Percentiles rank a stretch among this genome's conserved stretches.
Evolutionary conservation across 2,113 vertebrate species (phyloP).

Genomic region (Gavialis gangeticus): DNA sequence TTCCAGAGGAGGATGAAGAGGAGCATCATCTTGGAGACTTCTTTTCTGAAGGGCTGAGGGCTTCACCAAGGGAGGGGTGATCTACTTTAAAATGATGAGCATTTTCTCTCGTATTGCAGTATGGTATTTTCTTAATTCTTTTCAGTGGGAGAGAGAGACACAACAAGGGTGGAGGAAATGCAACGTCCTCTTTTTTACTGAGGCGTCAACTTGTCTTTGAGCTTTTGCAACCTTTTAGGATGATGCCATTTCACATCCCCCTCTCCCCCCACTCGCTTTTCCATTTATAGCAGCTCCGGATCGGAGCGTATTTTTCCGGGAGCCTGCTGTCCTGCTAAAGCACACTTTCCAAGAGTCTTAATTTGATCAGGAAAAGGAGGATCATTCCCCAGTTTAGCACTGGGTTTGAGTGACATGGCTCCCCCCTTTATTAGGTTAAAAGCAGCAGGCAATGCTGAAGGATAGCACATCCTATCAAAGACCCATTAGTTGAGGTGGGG

Average conservation of each 20-base stretch:
- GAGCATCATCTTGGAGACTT: not conserved
- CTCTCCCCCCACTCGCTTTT: not conserved
- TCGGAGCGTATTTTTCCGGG: not conserved
- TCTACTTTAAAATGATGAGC: not conserved
- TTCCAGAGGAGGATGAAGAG: not conserved
- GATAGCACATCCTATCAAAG: accelerated
- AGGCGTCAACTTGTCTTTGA: not conserved
- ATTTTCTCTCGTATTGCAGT: not conserved
- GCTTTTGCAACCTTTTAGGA: not conserved
- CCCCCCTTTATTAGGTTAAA: not conserved
- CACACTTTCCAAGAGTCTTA: not conserved
- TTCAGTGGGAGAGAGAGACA: not conserved
- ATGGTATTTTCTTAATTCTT: not conserved
- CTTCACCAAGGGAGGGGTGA: not conserved
- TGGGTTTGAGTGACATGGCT: not conserved
- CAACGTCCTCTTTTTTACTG: not conserved
- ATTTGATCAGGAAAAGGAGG: not conserved
- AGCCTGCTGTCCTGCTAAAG: not conserved
- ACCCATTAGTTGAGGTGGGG: not conserved
- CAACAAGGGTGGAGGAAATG: not conserved
- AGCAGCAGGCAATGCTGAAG: not conserved
- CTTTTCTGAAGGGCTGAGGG: not conserved
- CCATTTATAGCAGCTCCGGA: not conserved
- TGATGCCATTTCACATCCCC: not conserved
- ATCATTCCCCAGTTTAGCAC: conserved; percentile 3